phyloP scores from a whole-genome alignment of 2,113 vertebrate species.

The Mustela lutreola region DNA sequence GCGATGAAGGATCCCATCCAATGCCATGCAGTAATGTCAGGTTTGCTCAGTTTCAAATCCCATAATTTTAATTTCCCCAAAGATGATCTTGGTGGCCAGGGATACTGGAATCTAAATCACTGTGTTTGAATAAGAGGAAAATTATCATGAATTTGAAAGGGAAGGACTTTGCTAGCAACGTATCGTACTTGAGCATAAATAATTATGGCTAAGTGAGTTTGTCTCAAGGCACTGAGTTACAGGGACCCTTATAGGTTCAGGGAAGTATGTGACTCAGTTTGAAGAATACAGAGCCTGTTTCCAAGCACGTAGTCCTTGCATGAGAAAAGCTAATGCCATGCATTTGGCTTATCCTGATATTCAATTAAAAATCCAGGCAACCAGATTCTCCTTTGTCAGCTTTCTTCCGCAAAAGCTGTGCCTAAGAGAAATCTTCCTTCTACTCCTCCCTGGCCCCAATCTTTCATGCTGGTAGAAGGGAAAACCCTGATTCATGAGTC shows the following conservation, averaged over 20 bases:
- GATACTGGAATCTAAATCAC: background rate
- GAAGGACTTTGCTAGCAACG: background rate
- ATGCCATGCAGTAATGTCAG: background rate
- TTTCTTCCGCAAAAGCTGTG: slow-evolving; percentile 53
- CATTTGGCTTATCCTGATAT: slow-evolving; percentile 51
- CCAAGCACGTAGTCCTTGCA: background rate
- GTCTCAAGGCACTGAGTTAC: background rate
- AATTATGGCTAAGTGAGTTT: background rate
- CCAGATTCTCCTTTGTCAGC: slow-evolving; percentile 60
- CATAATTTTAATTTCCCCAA: background rate
- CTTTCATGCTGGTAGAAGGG: slow-evolving; percentile 63
- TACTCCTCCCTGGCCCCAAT: slow-evolving; percentile 52
- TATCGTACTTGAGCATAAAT: slow-evolving; percentile 27
- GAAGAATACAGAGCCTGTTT: background rate
- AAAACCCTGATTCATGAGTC: slow-evolving; percentile 75
- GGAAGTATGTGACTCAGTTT: background rate
- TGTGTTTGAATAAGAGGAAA: background rate
- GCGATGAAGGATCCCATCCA: background rate
- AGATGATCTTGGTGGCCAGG: background rate
- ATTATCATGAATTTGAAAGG: slow-evolving; percentile 25
- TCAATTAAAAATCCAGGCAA: slow-evolving; percentile 64
- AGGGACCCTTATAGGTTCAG: background rate
- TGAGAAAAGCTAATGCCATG: background rate
- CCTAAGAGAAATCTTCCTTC: slow-evolving; percentile 48
- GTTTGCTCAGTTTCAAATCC: background rate